Percentiles rank a stretch among this genome's conserved stretches.
phyloP scores from a whole-genome alignment of 2,797 vertebrate species.

The Poecilia wingei region DNA sequence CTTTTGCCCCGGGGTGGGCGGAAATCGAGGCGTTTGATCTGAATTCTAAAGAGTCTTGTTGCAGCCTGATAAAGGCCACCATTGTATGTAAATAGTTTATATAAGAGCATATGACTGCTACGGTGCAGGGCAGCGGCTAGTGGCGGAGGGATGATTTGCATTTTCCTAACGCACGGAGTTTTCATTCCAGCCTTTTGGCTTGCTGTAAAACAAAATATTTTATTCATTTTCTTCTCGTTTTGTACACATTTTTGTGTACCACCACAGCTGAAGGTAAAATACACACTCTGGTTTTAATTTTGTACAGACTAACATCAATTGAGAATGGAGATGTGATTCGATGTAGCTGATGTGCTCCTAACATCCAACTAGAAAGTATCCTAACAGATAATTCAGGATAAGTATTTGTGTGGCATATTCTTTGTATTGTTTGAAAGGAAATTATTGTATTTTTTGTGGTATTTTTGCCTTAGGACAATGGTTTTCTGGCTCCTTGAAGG shows the following conservation, averaged over 20 bases:
- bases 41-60: slow-evolving; percentile 99
- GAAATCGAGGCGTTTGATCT: slow-evolving; percentile 95
- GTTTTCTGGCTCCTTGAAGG: slow-evolving; percentile 57
- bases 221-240: slow-evolving; percentile 65
- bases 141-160: slow-evolving; percentile 84
- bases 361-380: slow-evolving; percentile 21
- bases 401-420: slow-evolving; percentile 21
- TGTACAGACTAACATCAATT: slow-evolving; percentile 55
- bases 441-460: slow-evolving; percentile 3
- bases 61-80: slow-evolving; percentile 85
- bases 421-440: slow-evolving; percentile 18
- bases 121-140: slow-evolving; percentile 90
- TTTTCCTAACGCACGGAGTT: slow-evolving; percentile 81
- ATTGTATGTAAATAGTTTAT: slow-evolving; percentile 97
- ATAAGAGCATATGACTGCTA: slow-evolving; percentile 96
- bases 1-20: slow-evolving; percentile 88
- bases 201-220: slow-evolving; percentile 66
- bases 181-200: slow-evolving; percentile 70
- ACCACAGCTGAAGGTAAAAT: slow-evolving; percentile 85
- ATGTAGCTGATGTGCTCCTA: slow-evolving; percentile 21
- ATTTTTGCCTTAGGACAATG: slow-evolving; percentile 43
- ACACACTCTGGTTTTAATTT: slow-evolving; percentile 40
- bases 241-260: slow-evolving; percentile 83
- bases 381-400: not conserved
- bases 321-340: slow-evolving; percentile 17